Evolutionary conservation across 2,113 vertebrate genomes (phyloP).

Genomic region (Erinaceus europaeus): DNA sequence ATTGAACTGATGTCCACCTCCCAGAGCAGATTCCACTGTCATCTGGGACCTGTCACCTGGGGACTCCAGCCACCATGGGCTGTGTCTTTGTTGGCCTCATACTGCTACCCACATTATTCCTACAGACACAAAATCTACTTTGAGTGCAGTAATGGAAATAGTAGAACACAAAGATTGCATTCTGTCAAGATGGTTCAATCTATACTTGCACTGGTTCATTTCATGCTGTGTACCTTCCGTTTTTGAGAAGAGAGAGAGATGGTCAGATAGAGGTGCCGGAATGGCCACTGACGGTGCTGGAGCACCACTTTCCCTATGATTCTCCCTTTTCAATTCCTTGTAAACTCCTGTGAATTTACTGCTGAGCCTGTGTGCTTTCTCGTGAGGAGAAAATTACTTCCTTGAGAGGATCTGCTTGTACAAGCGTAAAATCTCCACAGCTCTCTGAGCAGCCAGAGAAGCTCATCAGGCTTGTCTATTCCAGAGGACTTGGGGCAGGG

Average conservation of each 20-base stretch:
- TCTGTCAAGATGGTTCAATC: neutral
- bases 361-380: conserved; percentile 37
- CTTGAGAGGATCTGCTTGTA: conserved; percentile 60
- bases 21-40: neutral
- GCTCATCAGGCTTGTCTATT: conserved; percentile 33
- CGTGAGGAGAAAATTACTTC: conserved; percentile 64
- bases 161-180: neutral
- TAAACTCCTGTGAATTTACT: conserved; percentile 46
- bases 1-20: neutral
- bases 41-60: too few relatives aligned
- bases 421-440: conserved; percentile 58
- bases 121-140: neutral
- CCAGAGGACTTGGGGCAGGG: neutral
- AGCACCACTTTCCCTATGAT: conserved; percentile 18
- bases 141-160: neutral
- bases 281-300: fast-evolving
- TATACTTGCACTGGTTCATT: neutral
- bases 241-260: neutral
- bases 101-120: neutral
- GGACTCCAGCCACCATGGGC: neutral
- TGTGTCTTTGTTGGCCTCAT: neutral
- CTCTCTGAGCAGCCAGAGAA: neutral
- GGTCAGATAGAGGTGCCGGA: too few relatives aligned
- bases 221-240: too few relatives aligned
- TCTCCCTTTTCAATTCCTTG: conserved; percentile 46